Percentiles rank a stretch among this genome's conserved stretches.
These are phyloP conservation scores for Reticulitermes speratus DNA, from an alignment of 1,140 invertebrate genomes.

Conservation along the genomic window DNA sequence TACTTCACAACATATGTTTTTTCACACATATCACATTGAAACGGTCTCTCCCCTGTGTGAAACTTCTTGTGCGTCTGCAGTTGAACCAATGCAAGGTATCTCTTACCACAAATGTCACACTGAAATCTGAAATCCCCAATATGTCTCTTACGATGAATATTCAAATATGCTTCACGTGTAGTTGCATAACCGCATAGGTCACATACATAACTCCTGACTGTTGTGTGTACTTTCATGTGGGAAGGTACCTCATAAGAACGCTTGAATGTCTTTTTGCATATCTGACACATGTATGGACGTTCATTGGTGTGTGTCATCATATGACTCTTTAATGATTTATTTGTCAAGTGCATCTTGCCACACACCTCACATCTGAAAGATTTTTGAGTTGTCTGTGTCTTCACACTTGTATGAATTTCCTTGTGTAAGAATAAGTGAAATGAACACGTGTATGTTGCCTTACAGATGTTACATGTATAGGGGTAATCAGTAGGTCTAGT, in stretches of 20 bases:
- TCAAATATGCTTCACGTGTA: slow-evolving; percentile 41
- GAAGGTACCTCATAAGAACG: slow-evolving; percentile 21
- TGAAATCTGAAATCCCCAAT: slow-evolving; percentile 41
- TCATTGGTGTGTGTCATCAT: slow-evolving; percentile 63
- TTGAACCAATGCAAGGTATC: slow-evolving; percentile 40
- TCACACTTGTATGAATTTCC: slow-evolving; percentile 52
- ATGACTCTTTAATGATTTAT: slow-evolving; percentile 57
- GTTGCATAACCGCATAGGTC: slow-evolving; percentile 44
- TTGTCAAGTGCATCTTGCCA: slow-evolving; percentile 35
- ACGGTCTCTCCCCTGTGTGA: slow-evolving; percentile 49
- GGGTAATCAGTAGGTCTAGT: slow-evolving; percentile 50
- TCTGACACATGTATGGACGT: slow-evolving; percentile 47
- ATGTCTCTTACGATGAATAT: slow-evolving; percentile 44
- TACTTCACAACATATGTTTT: slow-evolving; percentile 45
- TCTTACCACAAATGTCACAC: slow-evolving; percentile 44
- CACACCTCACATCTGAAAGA: background rate
- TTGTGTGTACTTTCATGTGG: background rate
- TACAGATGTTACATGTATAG: slow-evolving; percentile 63
- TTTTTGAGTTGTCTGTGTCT: too few species aligned
- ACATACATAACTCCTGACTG: slow-evolving; percentile 37
- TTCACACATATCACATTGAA: slow-evolving; percentile 34
- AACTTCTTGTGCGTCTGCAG: slow-evolving; percentile 55
- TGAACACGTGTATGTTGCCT: too few species aligned
- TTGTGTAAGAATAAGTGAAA: too few species aligned
- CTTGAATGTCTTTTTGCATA: slow-evolving; percentile 40